Percentiles rank a stretch among this genome's conserved stretches.
phyloP scores from a whole-genome alignment of 2,888 invertebrate genomes.

The Allacma fusca region DNA sequence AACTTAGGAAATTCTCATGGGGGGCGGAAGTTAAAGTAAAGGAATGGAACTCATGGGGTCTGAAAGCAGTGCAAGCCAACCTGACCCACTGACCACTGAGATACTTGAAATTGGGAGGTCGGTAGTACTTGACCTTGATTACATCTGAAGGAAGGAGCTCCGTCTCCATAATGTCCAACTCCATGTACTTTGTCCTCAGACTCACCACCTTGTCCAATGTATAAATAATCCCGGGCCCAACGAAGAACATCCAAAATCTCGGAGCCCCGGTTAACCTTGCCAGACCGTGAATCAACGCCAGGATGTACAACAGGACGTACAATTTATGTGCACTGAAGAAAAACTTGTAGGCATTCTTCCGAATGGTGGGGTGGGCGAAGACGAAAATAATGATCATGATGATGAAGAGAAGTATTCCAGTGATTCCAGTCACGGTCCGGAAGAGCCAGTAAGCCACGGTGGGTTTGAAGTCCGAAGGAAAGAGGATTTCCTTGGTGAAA shows the following conservation, averaged over 20 bases:
- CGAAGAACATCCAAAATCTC: slow-evolving; percentile 92
- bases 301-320: slow-evolving; percentile 83
- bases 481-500: slow-evolving; percentile 90
- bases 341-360: slow-evolving; percentile 92
- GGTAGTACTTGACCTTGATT: slow-evolving; percentile 91
- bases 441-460: slow-evolving; percentile 96
- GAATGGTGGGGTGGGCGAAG: slow-evolving; percentile 92
- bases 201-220: slow-evolving; percentile 92
- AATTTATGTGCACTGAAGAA: slow-evolving; percentile 94
- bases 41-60: slow-evolving; percentile 90
- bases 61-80: slow-evolving; percentile 87
- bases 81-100: slow-evolving; percentile 94
- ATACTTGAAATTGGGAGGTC: slow-evolving; percentile 94
- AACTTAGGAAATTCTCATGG: slow-evolving; percentile 91
- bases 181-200: slow-evolving; percentile 87
- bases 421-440: slow-evolving; percentile 89
- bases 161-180: slow-evolving; percentile 90
- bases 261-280: slow-evolving; percentile 91
- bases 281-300: slow-evolving; percentile 88
- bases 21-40: slow-evolving; percentile 96
- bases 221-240: slow-evolving; percentile 89
- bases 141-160: slow-evolving; percentile 93
- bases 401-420: slow-evolving; percentile 85
- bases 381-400: slow-evolving; percentile 95
- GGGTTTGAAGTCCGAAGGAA: slow-evolving; percentile 91